Percentiles rank a stretch among this genome's conserved stretches.
phyloP scores from a whole-genome alignment of 2,888 invertebrate species.

The Xiphydria camelus region DNA sequence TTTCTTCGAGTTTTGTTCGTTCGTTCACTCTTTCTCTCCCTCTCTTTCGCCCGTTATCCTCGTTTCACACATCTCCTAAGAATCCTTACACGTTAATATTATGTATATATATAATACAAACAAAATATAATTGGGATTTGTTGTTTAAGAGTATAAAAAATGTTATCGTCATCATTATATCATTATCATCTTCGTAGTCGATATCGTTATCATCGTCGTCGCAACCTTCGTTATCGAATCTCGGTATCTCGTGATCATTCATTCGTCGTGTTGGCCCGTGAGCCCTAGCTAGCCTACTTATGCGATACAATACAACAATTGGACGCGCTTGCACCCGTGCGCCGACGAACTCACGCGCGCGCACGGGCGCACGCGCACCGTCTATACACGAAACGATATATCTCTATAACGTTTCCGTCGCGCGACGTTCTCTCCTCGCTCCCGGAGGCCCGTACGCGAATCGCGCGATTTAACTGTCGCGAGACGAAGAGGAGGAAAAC shows the following conservation, averaged over 20 bases:
- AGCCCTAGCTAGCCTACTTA: slow-evolving; percentile 52
- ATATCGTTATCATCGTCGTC: slow-evolving; percentile 21
- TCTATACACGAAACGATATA: too few species aligned
- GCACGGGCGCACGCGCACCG: too few species aligned
- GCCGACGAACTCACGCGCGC: neutral
- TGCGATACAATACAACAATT: slow-evolving; percentile 41
- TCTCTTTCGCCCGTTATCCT: slow-evolving; percentile 5
- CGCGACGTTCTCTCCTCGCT: too few species aligned
- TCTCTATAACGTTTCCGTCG: too few species aligned
- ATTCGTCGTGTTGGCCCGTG: slow-evolving; percentile 40
- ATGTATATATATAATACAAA: slow-evolving; percentile 38
- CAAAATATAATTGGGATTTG: slow-evolving; percentile 45
- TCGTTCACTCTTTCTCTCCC: slow-evolving; percentile 15
- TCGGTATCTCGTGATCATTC: slow-evolving; percentile 25
- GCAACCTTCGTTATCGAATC: slow-evolving; percentile 25
- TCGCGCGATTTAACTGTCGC: too few species aligned
- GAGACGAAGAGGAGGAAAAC: too few species aligned
- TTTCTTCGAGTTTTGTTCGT: slow-evolving; percentile 16
- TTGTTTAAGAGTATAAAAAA: slow-evolving; percentile 53
- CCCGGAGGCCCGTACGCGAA: too few species aligned
- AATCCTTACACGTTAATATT: slow-evolving; percentile 23
- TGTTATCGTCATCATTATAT: slow-evolving; percentile 38
- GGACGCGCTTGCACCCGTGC: too few species aligned
- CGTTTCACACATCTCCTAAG: slow-evolving; percentile 18
- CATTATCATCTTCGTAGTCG: too few species aligned